These are phyloP conservation scores for Lethrus apterus DNA, from an alignment of 1,140 invertebrate species.

Conservation along the genomic window DNA sequence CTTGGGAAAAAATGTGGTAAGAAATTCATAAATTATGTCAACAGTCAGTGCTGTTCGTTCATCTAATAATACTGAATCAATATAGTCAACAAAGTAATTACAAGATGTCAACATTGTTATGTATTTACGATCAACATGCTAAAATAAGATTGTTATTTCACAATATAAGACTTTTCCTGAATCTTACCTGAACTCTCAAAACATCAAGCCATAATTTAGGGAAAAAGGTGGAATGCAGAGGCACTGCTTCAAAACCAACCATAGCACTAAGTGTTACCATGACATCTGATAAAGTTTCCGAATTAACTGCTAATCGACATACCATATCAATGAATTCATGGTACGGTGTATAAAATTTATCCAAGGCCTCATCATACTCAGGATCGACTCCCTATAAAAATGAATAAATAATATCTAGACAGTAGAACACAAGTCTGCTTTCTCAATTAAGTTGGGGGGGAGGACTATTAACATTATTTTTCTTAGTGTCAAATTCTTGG, in stretches of 20 bases:
- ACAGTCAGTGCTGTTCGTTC: constrained; percentile 71
- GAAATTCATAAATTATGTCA: constrained; percentile 71
- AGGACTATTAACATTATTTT: too few relatives aligned
- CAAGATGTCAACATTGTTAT: constrained; percentile 68
- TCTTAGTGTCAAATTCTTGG: too few relatives aligned
- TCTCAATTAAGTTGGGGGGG: too few relatives aligned
- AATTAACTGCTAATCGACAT: constrained; percentile 78
- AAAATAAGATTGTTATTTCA: constrained; percentile 20
- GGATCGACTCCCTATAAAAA: constrained; percentile 56
- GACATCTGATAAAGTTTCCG: constrained; percentile 69
- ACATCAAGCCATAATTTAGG: constrained; percentile 81
- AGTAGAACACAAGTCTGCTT: too few relatives aligned
- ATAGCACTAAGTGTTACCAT: constrained; percentile 75
- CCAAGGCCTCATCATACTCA: constrained; percentile 68
- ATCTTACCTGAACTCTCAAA: constrained; percentile 58
- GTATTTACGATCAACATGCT: constrained; percentile 68
- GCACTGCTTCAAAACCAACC: constrained; percentile 79
- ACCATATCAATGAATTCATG: constrained; percentile 81
- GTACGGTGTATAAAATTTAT: constrained; percentile 74
- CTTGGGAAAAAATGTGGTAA: constrained; percentile 77
- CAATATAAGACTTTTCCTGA: constrained; percentile 19
- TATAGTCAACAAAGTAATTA: constrained; percentile 74
- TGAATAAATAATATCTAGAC: too few relatives aligned
- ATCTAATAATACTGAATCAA: constrained; percentile 73
- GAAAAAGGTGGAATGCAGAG: constrained; percentile 74